Percentiles rank a stretch among this genome's conserved stretches.
These are phyloP conservation scores for Arnoldichthys spilopterus DNA, from an alignment of 2,797 vertebrate genomes.

Conservation along the genomic window DNA sequence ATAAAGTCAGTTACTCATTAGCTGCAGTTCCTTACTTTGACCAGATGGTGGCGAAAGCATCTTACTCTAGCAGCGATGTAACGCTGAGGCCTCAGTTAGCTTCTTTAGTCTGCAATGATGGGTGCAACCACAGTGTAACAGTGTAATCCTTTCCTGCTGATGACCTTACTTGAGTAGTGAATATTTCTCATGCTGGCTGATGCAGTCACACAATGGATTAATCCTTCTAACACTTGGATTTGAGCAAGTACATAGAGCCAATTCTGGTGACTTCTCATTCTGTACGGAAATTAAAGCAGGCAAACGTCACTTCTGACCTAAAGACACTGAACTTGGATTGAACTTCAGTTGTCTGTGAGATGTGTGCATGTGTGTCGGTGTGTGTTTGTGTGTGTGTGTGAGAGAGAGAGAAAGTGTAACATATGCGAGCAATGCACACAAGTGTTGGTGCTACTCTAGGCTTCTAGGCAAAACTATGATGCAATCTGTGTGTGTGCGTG, in stretches of 20 bases:
- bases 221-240: not conserved
- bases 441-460: no score
- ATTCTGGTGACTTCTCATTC: not conserved
- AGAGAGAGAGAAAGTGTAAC: not conserved
- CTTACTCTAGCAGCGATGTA: not conserved
- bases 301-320: not conserved
- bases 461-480: conserved; percentile 43
- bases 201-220: not conserved
- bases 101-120: not conserved
- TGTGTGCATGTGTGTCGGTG: not conserved
- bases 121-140: not conserved
- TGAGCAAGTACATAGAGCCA: not conserved
- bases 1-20: not conserved
- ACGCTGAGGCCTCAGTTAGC: not conserved
- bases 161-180: conserved; percentile 8
- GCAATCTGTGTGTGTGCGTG: conserved; percentile 47
- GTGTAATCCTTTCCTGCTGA: not conserved
- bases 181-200: not conserved
- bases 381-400: conserved; percentile 28
- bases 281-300: not conserved
- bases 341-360: no score
- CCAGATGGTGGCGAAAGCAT: conserved; percentile 46
- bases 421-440: not conserved
- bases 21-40: conserved; percentile 10
- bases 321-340: not conserved